Evolutionary conservation across 1,140 invertebrate species (phyloP).

Genomic region (Carposina sasakii): DNA sequence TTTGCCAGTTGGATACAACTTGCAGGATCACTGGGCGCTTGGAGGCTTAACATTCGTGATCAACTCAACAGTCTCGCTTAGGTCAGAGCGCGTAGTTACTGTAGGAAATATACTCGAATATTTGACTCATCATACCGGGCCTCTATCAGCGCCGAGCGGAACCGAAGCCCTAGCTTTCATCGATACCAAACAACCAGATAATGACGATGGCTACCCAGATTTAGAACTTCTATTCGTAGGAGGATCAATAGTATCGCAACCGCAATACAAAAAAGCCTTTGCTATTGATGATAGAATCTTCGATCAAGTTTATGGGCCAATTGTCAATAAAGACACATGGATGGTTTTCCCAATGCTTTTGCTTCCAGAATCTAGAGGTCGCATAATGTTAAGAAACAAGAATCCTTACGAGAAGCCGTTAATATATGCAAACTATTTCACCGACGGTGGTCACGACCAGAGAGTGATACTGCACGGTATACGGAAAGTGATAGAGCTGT

Average conservation of each 20-base stretch:
- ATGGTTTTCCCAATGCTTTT: conserved; percentile 78
- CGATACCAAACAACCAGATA: conserved; percentile 75
- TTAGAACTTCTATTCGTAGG: conserved; percentile 78
- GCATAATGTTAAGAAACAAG: conserved; percentile 75
- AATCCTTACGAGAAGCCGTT: conserved; percentile 83
- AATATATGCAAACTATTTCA: conserved; percentile 86
- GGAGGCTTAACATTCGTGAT: conserved; percentile 78
- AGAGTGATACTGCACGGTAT: conserved; percentile 75
- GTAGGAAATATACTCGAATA: conserved; percentile 32
- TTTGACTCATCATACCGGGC: conserved; percentile 71
- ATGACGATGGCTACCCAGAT: conserved; percentile 77
- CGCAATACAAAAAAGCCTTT: conserved; percentile 58
- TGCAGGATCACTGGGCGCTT: conserved; percentile 80
- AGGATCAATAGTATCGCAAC: conserved; percentile 62
- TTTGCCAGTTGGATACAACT: conserved; percentile 79
- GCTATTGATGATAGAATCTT: conserved; percentile 50
- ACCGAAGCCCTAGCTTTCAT: conserved; percentile 83
- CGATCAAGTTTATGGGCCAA: conserved; percentile 40
- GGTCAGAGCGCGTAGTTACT: conserved; percentile 32
- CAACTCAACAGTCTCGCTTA: conserved; percentile 53
- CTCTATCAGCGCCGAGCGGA: conserved; percentile 81
- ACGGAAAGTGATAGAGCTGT: conserved; percentile 70
- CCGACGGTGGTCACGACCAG: conserved; percentile 74
- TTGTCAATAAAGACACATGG: conserved; percentile 62
- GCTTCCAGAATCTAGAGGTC: conserved; percentile 80